These are phyloP conservation scores for Galleria mellonella DNA, from an alignment of 1,140 invertebrate species.

Conservation along the genomic window DNA sequence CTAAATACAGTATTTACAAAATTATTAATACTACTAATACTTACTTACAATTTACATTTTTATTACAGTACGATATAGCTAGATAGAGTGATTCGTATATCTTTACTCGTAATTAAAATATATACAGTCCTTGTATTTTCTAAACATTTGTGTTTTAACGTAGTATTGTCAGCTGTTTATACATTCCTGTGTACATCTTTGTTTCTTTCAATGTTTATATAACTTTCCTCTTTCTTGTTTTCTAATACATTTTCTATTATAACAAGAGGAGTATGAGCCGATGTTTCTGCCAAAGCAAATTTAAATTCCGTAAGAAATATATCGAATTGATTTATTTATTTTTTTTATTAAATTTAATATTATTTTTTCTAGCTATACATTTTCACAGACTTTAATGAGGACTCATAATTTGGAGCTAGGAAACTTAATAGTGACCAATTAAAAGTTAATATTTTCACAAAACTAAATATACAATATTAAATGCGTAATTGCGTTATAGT, in stretches of 20 bases:
- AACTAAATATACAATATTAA: slow-evolving; percentile 17
- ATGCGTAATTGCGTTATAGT: slow-evolving; percentile 19
- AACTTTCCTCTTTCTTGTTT: too few relatives aligned
- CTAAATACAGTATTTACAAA: slow-evolving; percentile 52
- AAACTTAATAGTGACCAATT: slow-evolving; percentile 3
- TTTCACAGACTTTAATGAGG: neutral
- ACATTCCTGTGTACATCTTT: slow-evolving; percentile 46
- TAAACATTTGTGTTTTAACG: slow-evolving; percentile 59
- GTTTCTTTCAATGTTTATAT: slow-evolving; percentile 18
- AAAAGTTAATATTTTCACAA: slow-evolving; percentile 1
- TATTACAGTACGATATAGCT: slow-evolving; percentile 45
- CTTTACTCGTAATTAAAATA: slow-evolving; percentile 41
- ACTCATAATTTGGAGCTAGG: slow-evolving; percentile 5
- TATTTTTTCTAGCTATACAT: neutral
- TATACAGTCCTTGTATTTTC: slow-evolving; percentile 48
- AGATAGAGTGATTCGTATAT: slow-evolving; percentile 67
- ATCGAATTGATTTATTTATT: neutral
- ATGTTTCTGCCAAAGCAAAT: neutral
- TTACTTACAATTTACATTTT: slow-evolving; percentile 66
- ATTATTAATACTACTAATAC: slow-evolving; percentile 31
- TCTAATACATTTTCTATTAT: slow-evolving; percentile 4
- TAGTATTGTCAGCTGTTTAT: slow-evolving; percentile 71
- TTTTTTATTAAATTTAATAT: neutral
- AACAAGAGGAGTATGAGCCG: neutral
- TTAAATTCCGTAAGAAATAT: neutral